Conservation (phyloP, 1,140 invertebrate species). For the Penaeus chinensis region DNA sequence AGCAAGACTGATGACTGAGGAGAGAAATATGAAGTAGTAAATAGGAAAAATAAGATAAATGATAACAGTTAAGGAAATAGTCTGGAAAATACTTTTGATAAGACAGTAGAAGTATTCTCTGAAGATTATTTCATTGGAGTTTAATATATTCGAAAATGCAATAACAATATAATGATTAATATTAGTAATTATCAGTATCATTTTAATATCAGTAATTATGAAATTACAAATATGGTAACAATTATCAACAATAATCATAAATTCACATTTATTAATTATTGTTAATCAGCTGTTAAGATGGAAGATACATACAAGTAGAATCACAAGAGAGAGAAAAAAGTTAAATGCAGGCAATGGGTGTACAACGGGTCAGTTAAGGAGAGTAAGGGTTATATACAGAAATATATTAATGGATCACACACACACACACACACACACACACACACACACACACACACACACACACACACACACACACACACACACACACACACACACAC, state of each 20-base stretch:
- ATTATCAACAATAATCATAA: no score
- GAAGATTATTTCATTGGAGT: no score
- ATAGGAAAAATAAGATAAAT: no score
- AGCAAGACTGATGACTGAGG: neutral
- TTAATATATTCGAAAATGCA: no score
- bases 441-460: conserved; percentile 2
- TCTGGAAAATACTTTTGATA: neutral
- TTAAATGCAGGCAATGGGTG: neutral
- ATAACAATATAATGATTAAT: no score
- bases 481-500: neutral
- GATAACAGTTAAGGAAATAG: neutral
- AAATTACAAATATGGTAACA: no score
- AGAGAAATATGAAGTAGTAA: neutral
- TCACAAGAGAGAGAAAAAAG: conserved; percentile 15
- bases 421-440: conserved; percentile 1
- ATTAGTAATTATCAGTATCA: no score
- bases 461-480: conserved; percentile 5
- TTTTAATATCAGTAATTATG: no score
- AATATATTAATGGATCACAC: neutral
- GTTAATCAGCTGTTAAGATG: no score
- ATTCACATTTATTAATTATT: no score
- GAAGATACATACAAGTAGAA: neutral
- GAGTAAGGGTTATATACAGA: neutral
- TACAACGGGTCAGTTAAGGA: no score
- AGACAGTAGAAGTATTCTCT: no score